Conservation (phyloP, 2,113 vertebrate species). For the Columbina picui region DNA sequence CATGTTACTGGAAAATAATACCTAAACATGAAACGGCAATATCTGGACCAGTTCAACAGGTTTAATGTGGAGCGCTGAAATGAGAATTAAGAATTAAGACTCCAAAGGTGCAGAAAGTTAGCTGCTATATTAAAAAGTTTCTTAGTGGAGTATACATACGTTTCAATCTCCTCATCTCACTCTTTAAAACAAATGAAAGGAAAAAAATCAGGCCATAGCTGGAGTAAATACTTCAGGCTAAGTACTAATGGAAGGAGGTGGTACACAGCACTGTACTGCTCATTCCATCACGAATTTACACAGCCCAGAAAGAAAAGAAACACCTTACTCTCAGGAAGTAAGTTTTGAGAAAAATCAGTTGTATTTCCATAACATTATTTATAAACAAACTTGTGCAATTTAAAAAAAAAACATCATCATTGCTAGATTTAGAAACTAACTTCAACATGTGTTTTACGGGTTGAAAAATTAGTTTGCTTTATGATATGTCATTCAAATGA, state of each 20-base stretch:
- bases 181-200: not conserved
- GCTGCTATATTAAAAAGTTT: not conserved
- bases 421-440: not conserved
- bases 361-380: not conserved
- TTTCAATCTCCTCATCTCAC: not conserved
- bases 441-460: not conserved
- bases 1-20: not conserved
- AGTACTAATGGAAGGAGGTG: not conserved
- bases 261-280: not conserved
- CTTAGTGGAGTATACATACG: not conserved
- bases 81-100: not conserved
- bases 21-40: not conserved
- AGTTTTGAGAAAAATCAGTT: not conserved
- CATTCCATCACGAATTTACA: not conserved
- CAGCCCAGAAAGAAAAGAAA: not conserved
- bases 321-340: not conserved
- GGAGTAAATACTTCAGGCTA: not conserved
- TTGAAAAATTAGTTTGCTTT: not conserved
- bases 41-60: not conserved
- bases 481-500: not conserved
- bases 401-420: rapidly evolving
- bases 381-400: not conserved
- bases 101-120: not conserved
- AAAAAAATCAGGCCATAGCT: not conserved
- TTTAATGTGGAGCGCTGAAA: not conserved